A percentile compares a stretch with the other conserved stretches of the same genome.
phyloP scores from a whole-genome alignment of 2,797 vertebrate genomes.

The Squalus acanthias region DNA sequence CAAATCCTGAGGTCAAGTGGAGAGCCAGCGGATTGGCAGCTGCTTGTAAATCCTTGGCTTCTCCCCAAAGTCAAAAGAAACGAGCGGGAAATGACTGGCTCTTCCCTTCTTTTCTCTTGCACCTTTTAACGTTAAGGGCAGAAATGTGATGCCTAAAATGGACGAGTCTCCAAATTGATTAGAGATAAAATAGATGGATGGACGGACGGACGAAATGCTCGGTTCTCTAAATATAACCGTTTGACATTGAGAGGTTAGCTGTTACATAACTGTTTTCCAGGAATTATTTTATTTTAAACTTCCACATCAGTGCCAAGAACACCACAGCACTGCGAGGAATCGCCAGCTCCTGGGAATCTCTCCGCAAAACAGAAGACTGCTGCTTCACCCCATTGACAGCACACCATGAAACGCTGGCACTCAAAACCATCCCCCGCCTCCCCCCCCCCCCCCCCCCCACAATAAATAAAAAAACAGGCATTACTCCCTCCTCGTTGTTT shows the following conservation, averaged over 20 bases:
- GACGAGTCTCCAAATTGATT: neutral
- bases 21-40: neutral
- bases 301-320: slow-evolving; percentile 12
- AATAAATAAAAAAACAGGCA: neutral
- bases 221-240: neutral
- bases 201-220: neutral
- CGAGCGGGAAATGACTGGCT: neutral
- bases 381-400: neutral
- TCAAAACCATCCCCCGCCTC: neutral
- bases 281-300: neutral
- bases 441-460: too few species aligned
- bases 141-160: neutral
- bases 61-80: neutral
- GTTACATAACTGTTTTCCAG: slow-evolving; percentile 22
- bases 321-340: neutral
- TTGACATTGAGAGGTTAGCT: neutral
- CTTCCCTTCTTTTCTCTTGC: neutral
- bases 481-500: neutral
- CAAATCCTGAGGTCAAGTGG: neutral
- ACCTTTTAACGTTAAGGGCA: neutral
- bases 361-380: neutral
- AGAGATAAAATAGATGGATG: neutral
- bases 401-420: neutral
- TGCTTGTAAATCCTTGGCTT: neutral
- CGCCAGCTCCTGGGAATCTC: neutral